Base-by-base conservation (phyloP, 92 coral and sea anemone species). In the Epizoanthus ramosus region DNA sequence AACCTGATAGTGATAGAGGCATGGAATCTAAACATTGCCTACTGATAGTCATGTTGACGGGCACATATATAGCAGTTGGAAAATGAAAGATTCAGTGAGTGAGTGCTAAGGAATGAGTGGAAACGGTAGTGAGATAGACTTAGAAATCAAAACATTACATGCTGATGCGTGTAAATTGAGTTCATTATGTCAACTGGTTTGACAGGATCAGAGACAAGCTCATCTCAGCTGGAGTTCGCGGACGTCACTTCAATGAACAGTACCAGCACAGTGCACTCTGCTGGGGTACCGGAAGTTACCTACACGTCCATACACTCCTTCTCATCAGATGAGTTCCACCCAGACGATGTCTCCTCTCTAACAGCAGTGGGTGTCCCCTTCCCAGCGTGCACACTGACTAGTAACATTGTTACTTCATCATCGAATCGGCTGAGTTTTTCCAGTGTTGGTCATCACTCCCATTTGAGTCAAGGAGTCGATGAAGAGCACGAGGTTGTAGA, bases 261-360 rank as follows among this genome's bases (percentile, higher is more conserved):
- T 10, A 84, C 74, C 14, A 83, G 90, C 47, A 89, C 90, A 73
- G 92, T 86, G 14, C 84, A 89, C 85, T 85, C 94, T 9, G 72
- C 89, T 6, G 88, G 89, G 31, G 98, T 92, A 61, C 57, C 93
- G 6, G 94, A 91, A 41, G 92, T 94, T 47, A 89, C 97, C 28
- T 95, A 95, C 89, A 85, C 95, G 16, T 89, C 94, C 19, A 97
- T 97, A 45, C 92, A 91, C 37, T 67, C 98, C 17, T 97, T 97
- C 35, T 84, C 93, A 47, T 88, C 94, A 19, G 92, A 90, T 17
- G 95, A 94, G 57, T 94, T 94, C 73, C 86, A 85, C 80, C 80
- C 94, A 2, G 94, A 91, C 57, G 99, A 96, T 68, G 98, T 92
- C 43, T 71, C 95, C 1, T 86, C 97, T 19, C 90, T 94, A 31